Evolutionary conservation across 2,888 invertebrate genomes (phyloP).

Genomic region (Byasa hedistus): DNA sequence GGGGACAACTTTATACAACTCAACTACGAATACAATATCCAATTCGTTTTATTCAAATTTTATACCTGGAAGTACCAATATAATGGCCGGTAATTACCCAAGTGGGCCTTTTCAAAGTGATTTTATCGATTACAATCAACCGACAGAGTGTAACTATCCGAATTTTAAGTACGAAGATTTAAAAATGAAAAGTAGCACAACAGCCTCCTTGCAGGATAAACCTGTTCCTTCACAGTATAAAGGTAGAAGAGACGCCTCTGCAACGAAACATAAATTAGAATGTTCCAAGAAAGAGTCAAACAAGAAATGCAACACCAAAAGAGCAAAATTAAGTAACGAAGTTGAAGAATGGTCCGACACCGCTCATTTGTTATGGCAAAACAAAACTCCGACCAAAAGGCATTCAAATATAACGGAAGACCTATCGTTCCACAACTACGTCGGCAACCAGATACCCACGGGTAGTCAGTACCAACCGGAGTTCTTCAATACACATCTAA

Average conservation of each 20-base stretch:
- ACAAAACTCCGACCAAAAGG: constrained; percentile 58
- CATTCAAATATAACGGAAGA: constrained; percentile 66
- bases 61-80: constrained; percentile 65
- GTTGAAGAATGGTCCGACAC: constrained; percentile 69
- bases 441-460: constrained; percentile 65
- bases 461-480: constrained; percentile 64
- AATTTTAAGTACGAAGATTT: constrained; percentile 72
- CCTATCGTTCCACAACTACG: constrained; percentile 65
- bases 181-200: constrained; percentile 64
- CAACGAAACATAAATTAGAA: constrained; percentile 71
- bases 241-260: constrained; percentile 62
- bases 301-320: constrained; percentile 71
- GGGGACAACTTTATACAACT: constrained; percentile 68
- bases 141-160: constrained; percentile 65
- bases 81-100: constrained; percentile 67
- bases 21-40: constrained; percentile 70
- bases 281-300: constrained; percentile 71
- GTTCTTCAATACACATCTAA: constrained; percentile 67
- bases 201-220: constrained; percentile 62
- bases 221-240: constrained; percentile 54
- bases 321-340: constrained; percentile 59
- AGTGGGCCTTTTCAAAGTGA: constrained; percentile 66
- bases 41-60: constrained; percentile 74
- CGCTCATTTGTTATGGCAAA: constrained; percentile 66
- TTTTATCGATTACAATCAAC: constrained; percentile 70